These are phyloP conservation scores for Trigoniulus corallinus DNA, from an alignment of 1,140 invertebrate species.

Conservation along the genomic window DNA sequence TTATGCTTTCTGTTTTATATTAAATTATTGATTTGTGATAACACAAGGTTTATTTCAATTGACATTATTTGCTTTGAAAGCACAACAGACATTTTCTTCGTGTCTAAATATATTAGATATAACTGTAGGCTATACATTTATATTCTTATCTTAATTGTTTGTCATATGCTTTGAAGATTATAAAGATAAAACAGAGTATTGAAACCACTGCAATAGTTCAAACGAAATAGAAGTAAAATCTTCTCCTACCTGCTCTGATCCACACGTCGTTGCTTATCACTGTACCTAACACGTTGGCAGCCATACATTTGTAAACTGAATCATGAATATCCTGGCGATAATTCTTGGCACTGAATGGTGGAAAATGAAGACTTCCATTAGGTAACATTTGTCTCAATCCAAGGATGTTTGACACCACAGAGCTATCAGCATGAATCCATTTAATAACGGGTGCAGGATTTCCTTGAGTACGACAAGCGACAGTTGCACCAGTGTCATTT, in stretches of 20 bases:
- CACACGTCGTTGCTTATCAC: background rate
- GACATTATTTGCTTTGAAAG: too few relatives aligned
- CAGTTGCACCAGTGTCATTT: conserved; percentile 78
- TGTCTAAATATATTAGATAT: too few relatives aligned
- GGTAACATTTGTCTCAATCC: conserved; percentile 54
- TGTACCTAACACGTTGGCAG: background rate
- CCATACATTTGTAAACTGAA: background rate
- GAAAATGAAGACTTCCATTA: background rate
- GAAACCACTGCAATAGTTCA: too few relatives aligned
- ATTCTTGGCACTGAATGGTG: background rate
- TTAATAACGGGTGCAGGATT: conserved; percentile 79
- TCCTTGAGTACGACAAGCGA: conserved; percentile 79
- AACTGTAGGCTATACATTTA: too few relatives aligned
- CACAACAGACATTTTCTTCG: too few relatives aligned
- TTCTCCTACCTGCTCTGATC: background rate
- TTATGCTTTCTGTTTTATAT: too few relatives aligned
- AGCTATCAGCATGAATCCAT: conserved; percentile 76
- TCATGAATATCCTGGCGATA: background rate
- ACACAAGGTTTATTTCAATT: too few relatives aligned
- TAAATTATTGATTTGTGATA: too few relatives aligned
- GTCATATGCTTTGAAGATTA: too few relatives aligned
- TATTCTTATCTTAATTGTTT: too few relatives aligned
- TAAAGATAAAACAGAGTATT: too few relatives aligned
- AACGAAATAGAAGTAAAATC: too few relatives aligned
- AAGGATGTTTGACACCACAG: conserved; percentile 72